A percentile compares a stretch with the other conserved stretches of the same genome.
Conservation (phyloP, 2,113 vertebrate species). For the Mus musculus region GRCm39 chr4:120566501-120567000, state of each 20-base stretch:
- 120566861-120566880: not conserved
- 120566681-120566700: conserved; percentile 30
- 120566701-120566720: conserved; percentile 11
- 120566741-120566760: not conserved
- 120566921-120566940: not conserved
- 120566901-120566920: not conserved
- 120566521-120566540: not conserved
- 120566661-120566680: not conserved
- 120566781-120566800: not conserved
- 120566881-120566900: not conserved
- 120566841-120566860: not conserved
- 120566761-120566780: not conserved
- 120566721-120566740: conserved; percentile 13
- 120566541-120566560: not conserved
- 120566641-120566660: not conserved
- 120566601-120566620: not conserved
- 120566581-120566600: not conserved
- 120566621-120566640: not conserved
- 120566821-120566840: not conserved
- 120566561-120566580: not conserved
- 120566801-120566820: conserved; percentile 4
- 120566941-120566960: not conserved
- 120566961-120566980: not conserved
- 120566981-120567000: not conserved
- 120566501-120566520: not conserved